A percentile compares a stretch with the other conserved stretches of the same genome.
These are phyloP conservation scores for Turritopsis dohrnii DNA, from an alignment of 30 jellyfish, hydroid and myxozoan genomes.

Conservation along the genomic window DNA sequence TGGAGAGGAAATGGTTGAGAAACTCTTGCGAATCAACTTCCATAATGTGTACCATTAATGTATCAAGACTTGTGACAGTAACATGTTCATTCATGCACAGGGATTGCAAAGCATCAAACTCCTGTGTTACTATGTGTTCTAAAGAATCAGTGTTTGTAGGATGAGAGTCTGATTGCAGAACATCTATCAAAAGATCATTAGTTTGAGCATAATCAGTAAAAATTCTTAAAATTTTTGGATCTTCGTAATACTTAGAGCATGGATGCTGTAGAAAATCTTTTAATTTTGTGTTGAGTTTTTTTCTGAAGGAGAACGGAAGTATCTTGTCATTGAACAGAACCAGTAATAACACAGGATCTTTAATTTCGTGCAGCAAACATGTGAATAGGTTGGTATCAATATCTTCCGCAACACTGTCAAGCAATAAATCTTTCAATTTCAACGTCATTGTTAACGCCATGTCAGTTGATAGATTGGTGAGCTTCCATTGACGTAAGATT, in stretches of 20 bases:
- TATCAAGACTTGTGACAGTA: not conserved
- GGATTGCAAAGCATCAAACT: not conserved
- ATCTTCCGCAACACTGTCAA: slow-evolving; percentile 20
- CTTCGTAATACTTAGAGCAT: not conserved
- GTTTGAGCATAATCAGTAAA: not conserved
- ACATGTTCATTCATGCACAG: not conserved
- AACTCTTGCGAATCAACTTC: not conserved
- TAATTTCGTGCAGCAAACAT: slow-evolving; percentile 19
- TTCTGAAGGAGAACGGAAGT: not conserved
- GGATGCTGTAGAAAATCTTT: not conserved
- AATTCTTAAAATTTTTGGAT: not conserved
- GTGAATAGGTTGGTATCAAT: slow-evolving; percentile 3
- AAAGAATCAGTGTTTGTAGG: not conserved
- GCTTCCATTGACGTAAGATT: slow-evolving; percentile 17
- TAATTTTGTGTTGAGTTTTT: not conserved
- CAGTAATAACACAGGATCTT: slow-evolving; percentile 33
- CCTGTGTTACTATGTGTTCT: not conserved
- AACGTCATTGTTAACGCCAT: slow-evolving; percentile 19
- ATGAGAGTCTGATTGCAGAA: not conserved
- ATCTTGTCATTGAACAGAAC: slow-evolving; percentile 12
- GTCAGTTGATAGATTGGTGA: slow-evolving; percentile 23
- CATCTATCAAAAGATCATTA: not conserved
- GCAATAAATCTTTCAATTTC: slow-evolving; percentile 20
- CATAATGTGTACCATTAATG: not conserved
- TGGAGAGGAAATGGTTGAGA: not conserved